Evolutionary conservation across 2,797 vertebrate species (phyloP), one percentile per base, ranked within the genome.

Genomic region (Protosalanx chinensis): DNA sequence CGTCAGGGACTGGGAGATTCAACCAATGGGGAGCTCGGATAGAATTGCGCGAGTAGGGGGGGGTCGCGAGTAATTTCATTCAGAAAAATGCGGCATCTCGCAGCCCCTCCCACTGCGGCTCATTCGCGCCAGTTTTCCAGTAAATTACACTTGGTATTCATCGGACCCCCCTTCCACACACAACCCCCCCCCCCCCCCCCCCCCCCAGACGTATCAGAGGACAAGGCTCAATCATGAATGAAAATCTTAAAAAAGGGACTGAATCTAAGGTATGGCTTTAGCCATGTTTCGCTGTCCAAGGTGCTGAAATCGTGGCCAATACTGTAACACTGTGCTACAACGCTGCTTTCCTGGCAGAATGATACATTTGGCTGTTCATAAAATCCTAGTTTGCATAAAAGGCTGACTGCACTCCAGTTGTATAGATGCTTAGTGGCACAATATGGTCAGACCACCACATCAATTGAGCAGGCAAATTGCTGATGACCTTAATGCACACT

Each of bases 81-180:
- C 92, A 94, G 89, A 93, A 94, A 93, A 93, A 92, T 92, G 88
- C 93, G 91, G 93, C 93, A 93, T 86, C 87, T 81, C 71, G 27
- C 77, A 3, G 87, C 90, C 87, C 91, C 91, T 85, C 92, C 92
- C 91, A 93, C 87, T 94, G 93, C 93, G 92, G 92, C 86, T 86
- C 74, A 71, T 51, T 7, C 33, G 27, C 4, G 29, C 30, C 75
- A 20, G 78, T 71, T 77, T 87, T 88, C 80, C 83, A 71, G 77
- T 82, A 88, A 83, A 80, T 79, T 79, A 79, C 77, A 53, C 74
- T 59, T 59, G 62, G 20, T 69, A 37, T 23, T 6, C 20, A 33
- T 1, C 67, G 18, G 41, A 20, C 59, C 23, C 59, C 57, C 71
- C 64, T 27, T 27, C 23, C 23, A 27, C 23, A 27, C 23, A 27